Percentiles rank a stretch among this genome's conserved stretches.
Conservation (phyloP, 2,888 invertebrate species). For the Tiliacea aurago region DNA sequence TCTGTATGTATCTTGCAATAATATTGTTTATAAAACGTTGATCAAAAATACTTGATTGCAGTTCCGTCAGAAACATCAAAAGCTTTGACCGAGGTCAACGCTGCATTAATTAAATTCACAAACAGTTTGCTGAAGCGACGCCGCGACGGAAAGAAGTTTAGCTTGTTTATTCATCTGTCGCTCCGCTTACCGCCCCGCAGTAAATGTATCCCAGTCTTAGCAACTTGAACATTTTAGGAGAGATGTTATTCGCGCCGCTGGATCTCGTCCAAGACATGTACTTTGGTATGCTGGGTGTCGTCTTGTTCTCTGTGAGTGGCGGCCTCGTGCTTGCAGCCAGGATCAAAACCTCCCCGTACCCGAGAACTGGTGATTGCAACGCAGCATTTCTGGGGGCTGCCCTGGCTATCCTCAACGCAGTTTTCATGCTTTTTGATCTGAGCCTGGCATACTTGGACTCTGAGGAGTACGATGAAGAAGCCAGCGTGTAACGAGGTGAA, state of each 20-base stretch:
- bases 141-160: constrained; percentile 30
- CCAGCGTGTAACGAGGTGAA: constrained; percentile 80
- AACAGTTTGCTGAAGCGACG: constrained; percentile 22
- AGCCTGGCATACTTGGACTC: constrained; percentile 86
- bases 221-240: constrained; percentile 81
- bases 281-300: constrained; percentile 82
- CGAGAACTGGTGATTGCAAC: constrained; percentile 80
- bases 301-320: constrained; percentile 80
- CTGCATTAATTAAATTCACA: constrained; percentile 38
- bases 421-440: constrained; percentile 84
- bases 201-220: constrained; percentile 55
- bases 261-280: constrained; percentile 88
- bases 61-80: constrained; percentile 47
- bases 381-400: constrained; percentile 76
- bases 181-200: constrained; percentile 18
- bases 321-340: constrained; percentile 79
- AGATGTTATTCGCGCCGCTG: constrained; percentile 85
- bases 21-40: constrained; percentile 28
- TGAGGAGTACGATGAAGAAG: constrained; percentile 85
- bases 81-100: constrained; percentile 18
- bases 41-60: constrained; percentile 22
- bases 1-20: constrained; percentile 26
- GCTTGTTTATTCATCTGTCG: constrained; percentile 43
- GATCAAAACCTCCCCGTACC: constrained; percentile 69
- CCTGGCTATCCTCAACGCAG: constrained; percentile 77